Conservation (phyloP, 2,113 vertebrate species). For the Epinephelus fuscoguttatus region DNA sequence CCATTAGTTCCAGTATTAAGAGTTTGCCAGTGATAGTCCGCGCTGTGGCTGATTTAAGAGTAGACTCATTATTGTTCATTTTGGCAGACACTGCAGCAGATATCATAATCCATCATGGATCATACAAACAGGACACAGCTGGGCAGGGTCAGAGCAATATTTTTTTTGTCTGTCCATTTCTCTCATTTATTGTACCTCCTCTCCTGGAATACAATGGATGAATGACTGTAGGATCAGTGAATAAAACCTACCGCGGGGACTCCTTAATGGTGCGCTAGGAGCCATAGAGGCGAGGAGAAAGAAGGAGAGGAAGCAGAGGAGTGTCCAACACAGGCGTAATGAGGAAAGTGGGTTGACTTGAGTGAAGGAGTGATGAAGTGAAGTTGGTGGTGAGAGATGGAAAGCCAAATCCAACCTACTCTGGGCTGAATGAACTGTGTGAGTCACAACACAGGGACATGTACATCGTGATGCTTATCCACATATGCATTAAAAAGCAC, state of each 20-base stretch:
- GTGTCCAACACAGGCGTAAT: conserved; percentile 54
- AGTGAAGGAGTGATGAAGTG: conserved; percentile 63
- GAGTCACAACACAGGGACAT: conserved; percentile 63
- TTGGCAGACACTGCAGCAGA: conserved; percentile 40
- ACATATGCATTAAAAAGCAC: conserved; percentile 51
- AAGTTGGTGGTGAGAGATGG: conserved; percentile 44
- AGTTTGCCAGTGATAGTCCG: conserved; percentile 11
- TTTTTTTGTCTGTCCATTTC: conserved; percentile 16
- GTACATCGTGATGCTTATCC: conserved; percentile 27
- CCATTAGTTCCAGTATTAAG: conserved; percentile 11
- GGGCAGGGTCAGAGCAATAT: conserved; percentile 28
- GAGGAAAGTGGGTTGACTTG: conserved; percentile 56
- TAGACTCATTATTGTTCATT: conserved; percentile 21
- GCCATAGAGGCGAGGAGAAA: conserved; percentile 50
- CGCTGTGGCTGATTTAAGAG: conserved; percentile 28
- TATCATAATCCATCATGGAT: conserved; percentile 42
- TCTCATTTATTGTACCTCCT: conserved; percentile 42
- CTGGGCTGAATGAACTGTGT: conserved; percentile 59
- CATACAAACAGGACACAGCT: conserved; percentile 14
- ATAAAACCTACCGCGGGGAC: conserved; percentile 66
- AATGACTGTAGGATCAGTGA: conserved; percentile 50
- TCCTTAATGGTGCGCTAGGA: conserved; percentile 64
- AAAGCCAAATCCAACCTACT: conserved; percentile 56
- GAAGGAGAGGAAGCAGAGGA: conserved; percentile 45
- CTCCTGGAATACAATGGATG: conserved; percentile 31